A percentile compares a stretch with the other conserved stretches of the same genome.
Conservation (phyloP, 1,140 invertebrate genomes). For the Drosophila nigromelanica region DNA sequence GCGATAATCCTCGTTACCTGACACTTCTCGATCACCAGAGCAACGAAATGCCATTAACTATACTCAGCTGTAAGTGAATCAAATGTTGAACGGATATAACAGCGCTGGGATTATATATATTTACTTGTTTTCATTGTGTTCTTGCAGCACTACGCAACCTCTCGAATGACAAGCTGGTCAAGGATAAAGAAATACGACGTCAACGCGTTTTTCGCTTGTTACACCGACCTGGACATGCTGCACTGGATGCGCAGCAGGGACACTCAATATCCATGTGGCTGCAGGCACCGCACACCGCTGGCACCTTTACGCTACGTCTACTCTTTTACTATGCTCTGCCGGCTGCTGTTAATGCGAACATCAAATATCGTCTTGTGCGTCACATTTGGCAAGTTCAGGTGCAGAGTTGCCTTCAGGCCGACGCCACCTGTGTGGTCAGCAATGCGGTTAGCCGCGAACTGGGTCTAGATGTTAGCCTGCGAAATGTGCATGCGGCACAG, state of each 20-base stretch:
- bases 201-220: slow-evolving; percentile 85
- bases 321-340: slow-evolving; percentile 90
- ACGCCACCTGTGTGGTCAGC: slow-evolving; percentile 85
- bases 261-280: slow-evolving; percentile 88
- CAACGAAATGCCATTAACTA: slow-evolving; percentile 54
- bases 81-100: background rate
- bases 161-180: slow-evolving; percentile 79
- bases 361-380: slow-evolving; percentile 88
- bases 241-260: slow-evolving; percentile 85
- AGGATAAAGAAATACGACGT: slow-evolving; percentile 84
- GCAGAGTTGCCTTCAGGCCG: slow-evolving; percentile 88
- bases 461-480: slow-evolving; percentile 87
- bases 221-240: slow-evolving; percentile 77
- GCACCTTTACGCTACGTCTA: slow-evolving; percentile 87
- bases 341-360: slow-evolving; percentile 76
- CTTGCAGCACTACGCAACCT: slow-evolving; percentile 65
- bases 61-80: slow-evolving; percentile 77
- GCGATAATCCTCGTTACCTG: slow-evolving; percentile 85
- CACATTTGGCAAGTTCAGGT: slow-evolving; percentile 89
- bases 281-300: slow-evolving; percentile 87
- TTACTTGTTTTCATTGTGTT: background rate
- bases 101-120: no score
- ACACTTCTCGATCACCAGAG: slow-evolving; percentile 85
- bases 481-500: slow-evolving; percentile 88
- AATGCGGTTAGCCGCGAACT: slow-evolving; percentile 85